Evolutionary conservation across 2,888 invertebrate genomes (phyloP), one percentile per base, ranked within the genome.

Genomic region (Phengaris arion): DNA sequence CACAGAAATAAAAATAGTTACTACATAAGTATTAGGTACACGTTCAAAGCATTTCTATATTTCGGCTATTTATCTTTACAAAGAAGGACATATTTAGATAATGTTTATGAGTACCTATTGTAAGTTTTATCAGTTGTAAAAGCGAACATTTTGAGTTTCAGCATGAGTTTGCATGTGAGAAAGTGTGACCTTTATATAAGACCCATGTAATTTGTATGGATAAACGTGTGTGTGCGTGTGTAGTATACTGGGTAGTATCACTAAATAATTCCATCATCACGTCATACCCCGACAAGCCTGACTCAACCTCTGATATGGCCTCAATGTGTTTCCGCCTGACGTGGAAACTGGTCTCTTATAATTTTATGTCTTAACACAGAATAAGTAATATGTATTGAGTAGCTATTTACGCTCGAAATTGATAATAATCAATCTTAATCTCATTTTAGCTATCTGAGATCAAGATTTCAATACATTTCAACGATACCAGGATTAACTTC

Each of bases 291-390:
- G 35, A 35, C 35, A 22, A 22, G 59, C 22, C 59, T 64, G 59
- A 64, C 59, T 64, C 59, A 64, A 64, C 59, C 59, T 8, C 59
- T 35, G 35, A 64, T 64, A 22, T 35, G 59, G 59, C 59, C 59
- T 64, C 59, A 64, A 64, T 64, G 59, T 64, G 22, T 35, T 64
- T 64, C 59, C 59, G 35, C 35, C 6, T 64, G 5, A 35, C 59
- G 35, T 64, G 6, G 35, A 59, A 59, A 59, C 59, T 35, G 10
- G 59, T 64, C 3, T 64, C 6, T 10, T 10, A 35, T 64, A 64
- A 64, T 35, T 2, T 35, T 35, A 35, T 35, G 35, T 35, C 2
- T 35, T 35, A 35, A 35, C 35, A 35, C 35, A 35, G 35, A 35
- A 35, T 35, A 35, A 35, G 35, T 35, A 35, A 35, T 35, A 35